phyloP scores from a whole-genome alignment of 2,888 invertebrate genomes.

The Ophonus ardosiacus region DNA sequence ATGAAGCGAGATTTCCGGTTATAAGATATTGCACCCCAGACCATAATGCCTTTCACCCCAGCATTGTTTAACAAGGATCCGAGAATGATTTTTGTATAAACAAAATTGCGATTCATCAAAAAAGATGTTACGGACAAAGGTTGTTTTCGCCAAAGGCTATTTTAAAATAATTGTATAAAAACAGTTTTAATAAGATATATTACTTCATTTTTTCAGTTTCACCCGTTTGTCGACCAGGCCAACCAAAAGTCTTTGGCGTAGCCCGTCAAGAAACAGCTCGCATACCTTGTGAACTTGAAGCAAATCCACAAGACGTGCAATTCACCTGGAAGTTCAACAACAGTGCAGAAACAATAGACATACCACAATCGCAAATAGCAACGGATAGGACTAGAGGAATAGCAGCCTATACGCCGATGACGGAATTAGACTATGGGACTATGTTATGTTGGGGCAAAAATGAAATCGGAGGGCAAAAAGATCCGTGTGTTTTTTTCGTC shows the following conservation, averaged over 20 bases:
- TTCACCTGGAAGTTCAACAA: slow-evolving; percentile 89
- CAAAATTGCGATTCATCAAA: too few species aligned
- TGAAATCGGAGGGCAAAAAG: slow-evolving; percentile 84
- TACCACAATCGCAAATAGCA: slow-evolving; percentile 80
- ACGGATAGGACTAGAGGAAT: slow-evolving; percentile 82
- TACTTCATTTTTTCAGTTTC: slow-evolving; percentile 77
- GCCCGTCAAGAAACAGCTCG: slow-evolving; percentile 83
- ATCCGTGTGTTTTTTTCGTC: slow-evolving; percentile 86
- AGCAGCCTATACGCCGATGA: slow-evolving; percentile 84
- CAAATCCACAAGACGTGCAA: slow-evolving; percentile 83
- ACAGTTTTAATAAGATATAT: background rate
- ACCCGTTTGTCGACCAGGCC: slow-evolving; percentile 84
- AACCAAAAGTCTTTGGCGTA: slow-evolving; percentile 84
- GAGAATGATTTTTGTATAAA: too few species aligned
- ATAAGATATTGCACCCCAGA: too few species aligned
- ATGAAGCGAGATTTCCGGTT: too few species aligned
- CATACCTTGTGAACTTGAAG: slow-evolving; percentile 86
- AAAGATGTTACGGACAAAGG: too few species aligned
- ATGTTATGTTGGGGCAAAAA: slow-evolving; percentile 86
- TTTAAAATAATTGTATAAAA: background rate
- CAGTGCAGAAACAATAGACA: slow-evolving; percentile 83
- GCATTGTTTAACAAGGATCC: too few species aligned
- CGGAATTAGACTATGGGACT: slow-evolving; percentile 86
- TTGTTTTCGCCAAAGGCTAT: too few species aligned
- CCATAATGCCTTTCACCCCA: too few species aligned